Conservation (phyloP, 2,797 vertebrate species). For the Tapirus indicus region DNA sequence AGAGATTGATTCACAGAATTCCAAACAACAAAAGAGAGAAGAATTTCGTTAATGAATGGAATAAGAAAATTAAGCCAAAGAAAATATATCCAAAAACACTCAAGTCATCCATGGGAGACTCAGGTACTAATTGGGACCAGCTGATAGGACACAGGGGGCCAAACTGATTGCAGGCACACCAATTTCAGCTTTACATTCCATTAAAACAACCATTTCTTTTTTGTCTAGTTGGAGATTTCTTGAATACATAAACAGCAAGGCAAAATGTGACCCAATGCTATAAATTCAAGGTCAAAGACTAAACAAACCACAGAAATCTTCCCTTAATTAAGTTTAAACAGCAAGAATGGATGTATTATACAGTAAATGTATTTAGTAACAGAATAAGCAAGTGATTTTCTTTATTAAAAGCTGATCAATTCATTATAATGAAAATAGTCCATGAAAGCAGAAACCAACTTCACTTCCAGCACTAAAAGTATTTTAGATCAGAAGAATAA, state of each 20-base stretch:
- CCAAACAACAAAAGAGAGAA: slow-evolving; percentile 63
- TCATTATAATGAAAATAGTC: slow-evolving; percentile 65
- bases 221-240: slow-evolving; percentile 68
- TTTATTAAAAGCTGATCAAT: slow-evolving; percentile 57
- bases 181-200: slow-evolving; percentile 62
- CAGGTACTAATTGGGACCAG: slow-evolving; percentile 29
- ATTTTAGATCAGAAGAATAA: slow-evolving; percentile 68
- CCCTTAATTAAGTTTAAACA: slow-evolving; percentile 72
- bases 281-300: slow-evolving; percentile 70
- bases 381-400: slow-evolving; percentile 27
- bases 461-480: slow-evolving; percentile 58
- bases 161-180: slow-evolving; percentile 36
- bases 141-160: background rate
- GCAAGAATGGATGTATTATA: slow-evolving; percentile 58
- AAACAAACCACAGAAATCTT: slow-evolving; percentile 61
- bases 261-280: slow-evolving; percentile 69
- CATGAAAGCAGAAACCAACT: slow-evolving; percentile 72
- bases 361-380: slow-evolving; percentile 69
- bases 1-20: slow-evolving; percentile 74
- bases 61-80: slow-evolving; percentile 61
- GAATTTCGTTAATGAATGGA: slow-evolving; percentile 44
- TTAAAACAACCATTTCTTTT: slow-evolving; percentile 61
- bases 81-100: slow-evolving; percentile 35
- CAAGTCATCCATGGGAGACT: slow-evolving; percentile 69
- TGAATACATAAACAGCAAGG: slow-evolving; percentile 55